Base-by-base conservation (phyloP, 2,888 invertebrate genomes). In the Zygogramma bicolorata region DNA sequence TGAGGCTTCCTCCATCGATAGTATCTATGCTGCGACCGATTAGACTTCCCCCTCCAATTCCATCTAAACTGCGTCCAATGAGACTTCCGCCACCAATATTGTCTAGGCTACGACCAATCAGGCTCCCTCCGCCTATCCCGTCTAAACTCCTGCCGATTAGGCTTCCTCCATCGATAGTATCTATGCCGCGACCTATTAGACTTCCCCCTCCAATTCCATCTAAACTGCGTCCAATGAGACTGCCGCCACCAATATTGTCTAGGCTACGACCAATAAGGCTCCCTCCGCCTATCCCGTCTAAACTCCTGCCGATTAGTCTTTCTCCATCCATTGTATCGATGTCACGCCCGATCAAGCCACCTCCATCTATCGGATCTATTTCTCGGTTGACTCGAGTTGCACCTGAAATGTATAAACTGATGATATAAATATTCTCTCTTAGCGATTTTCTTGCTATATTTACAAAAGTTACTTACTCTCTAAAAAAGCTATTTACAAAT, bases 211-310 rank as follows among this genome's bases (percentile, higher is more conserved):
- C 63, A 63, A 69, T 63, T n/a, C 40, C 27, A 18, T 69, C 68
- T 0, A 68, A 20, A 49, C 61, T 62, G 29, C 68, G 40, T 6
- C 68, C 68, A 22, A 60, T 46, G 0, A 68, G 40, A 5, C 15
- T 34, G 2, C 57, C 62, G n/a, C 63, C 69, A n/a, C 63, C 69
- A 34, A 69, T 69, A 8, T 53, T 46, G 20, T 68, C 68, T 7
- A 68, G 13, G 38, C 61, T 61, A 20, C 68, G 61, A 1, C 68
- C 68, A 38, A 69, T 61, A 5, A 68, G 49, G 4, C 57, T 22
- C 5, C 42, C 38, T 3, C 67, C 67, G 7, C 42, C 67, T 13
- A 67, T 67, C 7, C 13, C n/a, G 3, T 67, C 67, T 6, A 59
- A 8, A 40, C 38, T 27, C n/a, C 67, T 59, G 2, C 59, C 67